Conservation (phyloP, 2,113 vertebrate species). For the Hemicordylus capensis region DNA sequence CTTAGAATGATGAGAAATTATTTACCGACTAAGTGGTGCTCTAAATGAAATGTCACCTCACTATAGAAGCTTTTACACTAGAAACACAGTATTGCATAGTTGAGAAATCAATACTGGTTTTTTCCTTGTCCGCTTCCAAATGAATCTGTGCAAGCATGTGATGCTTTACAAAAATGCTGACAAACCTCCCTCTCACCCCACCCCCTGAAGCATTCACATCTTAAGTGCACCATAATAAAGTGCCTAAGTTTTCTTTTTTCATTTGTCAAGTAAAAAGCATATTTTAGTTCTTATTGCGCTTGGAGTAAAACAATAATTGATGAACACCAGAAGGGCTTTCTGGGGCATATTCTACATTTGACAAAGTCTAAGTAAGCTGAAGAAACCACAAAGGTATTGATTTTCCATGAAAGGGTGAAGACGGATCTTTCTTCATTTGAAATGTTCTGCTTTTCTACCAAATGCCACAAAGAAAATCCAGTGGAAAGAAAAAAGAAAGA, state of each 20-base stretch:
- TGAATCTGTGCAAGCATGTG: background rate
- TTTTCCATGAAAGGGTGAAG: conserved; percentile 50
- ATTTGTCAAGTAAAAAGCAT: conserved; percentile 55
- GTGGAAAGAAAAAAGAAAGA: background rate
- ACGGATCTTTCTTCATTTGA: conserved; percentile 53
- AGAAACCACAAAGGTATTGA: conserved; percentile 52
- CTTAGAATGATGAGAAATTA: conserved; percentile 14
- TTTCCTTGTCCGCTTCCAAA: conserved; percentile 25
- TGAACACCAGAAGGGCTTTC: conserved; percentile 54
- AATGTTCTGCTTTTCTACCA: conserved; percentile 46
- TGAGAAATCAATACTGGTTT: background rate
- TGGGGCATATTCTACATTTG: conserved; percentile 36
- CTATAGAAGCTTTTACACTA: conserved; percentile 24
- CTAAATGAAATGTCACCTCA: conserved; percentile 3
- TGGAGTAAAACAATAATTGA: conserved; percentile 59
- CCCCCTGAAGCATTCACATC: conserved; percentile 20
- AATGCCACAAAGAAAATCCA: conserved; percentile 42
- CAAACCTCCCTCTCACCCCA: conserved; percentile 9
- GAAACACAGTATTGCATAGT: background rate
- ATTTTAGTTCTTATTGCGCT: conserved; percentile 36
- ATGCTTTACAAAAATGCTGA: conserved; percentile 14
- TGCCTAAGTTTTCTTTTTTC: conserved; percentile 39
- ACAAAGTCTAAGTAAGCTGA: conserved; percentile 51
- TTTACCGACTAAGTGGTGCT: conserved; percentile 19
- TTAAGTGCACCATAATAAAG: conserved; percentile 44